phyloP scores from a whole-genome alignment of 1,140 invertebrate species.

The Hypothenemus hampei region DNA sequence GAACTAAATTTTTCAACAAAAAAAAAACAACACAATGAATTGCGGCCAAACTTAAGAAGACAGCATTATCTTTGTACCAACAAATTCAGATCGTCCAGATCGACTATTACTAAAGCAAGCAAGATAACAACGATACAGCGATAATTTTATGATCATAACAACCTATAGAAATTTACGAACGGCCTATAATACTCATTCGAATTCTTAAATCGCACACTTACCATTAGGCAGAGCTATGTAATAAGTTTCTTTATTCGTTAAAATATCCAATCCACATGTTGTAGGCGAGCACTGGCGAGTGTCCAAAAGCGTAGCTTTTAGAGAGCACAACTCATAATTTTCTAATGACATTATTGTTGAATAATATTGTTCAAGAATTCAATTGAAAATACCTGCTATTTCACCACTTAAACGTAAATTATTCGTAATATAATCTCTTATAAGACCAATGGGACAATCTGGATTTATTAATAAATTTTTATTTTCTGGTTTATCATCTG shows the following conservation, averaged over 20 bases:
- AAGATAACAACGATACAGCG: background rate
- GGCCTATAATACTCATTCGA: background rate
- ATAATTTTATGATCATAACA: background rate
- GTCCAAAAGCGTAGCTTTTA: background rate
- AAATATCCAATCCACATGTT: background rate
- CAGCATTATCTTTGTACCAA: too few species aligned
- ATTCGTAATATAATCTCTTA: background rate
- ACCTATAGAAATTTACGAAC: background rate
- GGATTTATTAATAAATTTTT: background rate
- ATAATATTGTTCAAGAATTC: background rate
- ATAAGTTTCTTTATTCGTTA: constrained; percentile 4
- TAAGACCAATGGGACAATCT: background rate
- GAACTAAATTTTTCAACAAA: too few species aligned
- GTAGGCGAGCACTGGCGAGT: background rate
- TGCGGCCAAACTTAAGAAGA: too few species aligned
- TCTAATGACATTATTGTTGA: background rate
- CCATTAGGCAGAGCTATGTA: background rate
- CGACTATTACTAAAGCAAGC: too few species aligned
- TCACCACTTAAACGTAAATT: background rate
- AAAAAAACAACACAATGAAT: too few species aligned
- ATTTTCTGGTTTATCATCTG: background rate
- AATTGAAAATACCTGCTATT: background rate
- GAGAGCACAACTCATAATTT: constrained; percentile 2
- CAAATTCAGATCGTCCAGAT: too few species aligned
- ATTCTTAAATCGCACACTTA: background rate